phyloP scores from a whole-genome alignment of 1,140 invertebrate species.

The Halyomorpha halys region DNA sequence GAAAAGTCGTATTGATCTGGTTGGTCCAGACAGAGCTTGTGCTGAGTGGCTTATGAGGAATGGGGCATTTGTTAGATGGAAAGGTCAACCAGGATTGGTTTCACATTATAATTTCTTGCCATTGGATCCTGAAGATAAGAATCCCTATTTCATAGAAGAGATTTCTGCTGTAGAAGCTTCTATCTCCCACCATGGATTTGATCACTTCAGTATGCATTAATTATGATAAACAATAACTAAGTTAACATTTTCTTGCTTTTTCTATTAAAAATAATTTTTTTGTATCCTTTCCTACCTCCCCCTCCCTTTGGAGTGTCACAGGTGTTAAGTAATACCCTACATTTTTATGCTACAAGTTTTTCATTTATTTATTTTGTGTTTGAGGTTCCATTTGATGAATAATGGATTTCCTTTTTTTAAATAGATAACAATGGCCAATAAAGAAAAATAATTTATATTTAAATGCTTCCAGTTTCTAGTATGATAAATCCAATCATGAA shows the following conservation, averaged over 20 bases:
- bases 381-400: too few relatives aligned
- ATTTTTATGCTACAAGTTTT: too few relatives aligned
- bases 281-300: too few relatives aligned
- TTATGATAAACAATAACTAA: neutral
- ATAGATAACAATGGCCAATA: too few relatives aligned
- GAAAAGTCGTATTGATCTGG: conserved; percentile 49
- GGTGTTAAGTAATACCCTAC: too few relatives aligned
- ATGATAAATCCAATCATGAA: too few relatives aligned
- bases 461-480: too few relatives aligned
- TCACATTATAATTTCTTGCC: conserved; percentile 63
- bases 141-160: conserved; percentile 47
- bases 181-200: conserved; percentile 67
- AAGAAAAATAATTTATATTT: too few relatives aligned
- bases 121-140: conserved; percentile 33
- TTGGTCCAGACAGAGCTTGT: conserved; percentile 77
- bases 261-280: too few relatives aligned
- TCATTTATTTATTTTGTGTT: too few relatives aligned
- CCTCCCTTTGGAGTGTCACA: too few relatives aligned
- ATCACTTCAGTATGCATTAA: conserved; percentile 53
- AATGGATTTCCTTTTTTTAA: too few relatives aligned
- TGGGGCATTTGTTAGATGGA: conserved; percentile 65
- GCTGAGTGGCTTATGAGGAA: conserved; percentile 81
- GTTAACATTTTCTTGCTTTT: neutral
- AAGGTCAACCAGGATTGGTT: conserved; percentile 41
- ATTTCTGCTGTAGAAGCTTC: conserved; percentile 66